phyloP scores from a whole-genome alignment of 2,888 invertebrate species.

The Leptarthrus brevirostris region DNA sequence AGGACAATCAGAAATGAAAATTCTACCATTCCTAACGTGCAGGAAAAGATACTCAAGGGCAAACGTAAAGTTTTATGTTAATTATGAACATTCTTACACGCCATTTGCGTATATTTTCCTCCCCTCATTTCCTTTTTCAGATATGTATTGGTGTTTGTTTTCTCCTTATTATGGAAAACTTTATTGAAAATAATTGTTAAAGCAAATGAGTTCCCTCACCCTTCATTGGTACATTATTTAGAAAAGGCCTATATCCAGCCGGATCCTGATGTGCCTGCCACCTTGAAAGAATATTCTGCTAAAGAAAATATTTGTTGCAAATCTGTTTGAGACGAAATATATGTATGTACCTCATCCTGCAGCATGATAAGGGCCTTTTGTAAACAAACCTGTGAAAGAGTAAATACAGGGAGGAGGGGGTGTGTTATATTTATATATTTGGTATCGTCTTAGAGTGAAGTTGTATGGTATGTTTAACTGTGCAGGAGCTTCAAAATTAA shows the following conservation, averaged over 20 bases:
- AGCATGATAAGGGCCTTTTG: too few species aligned
- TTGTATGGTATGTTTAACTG: too few species aligned
- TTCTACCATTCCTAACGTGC: background rate
- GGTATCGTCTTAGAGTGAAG: too few species aligned
- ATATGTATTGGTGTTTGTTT: slow-evolving; percentile 36
- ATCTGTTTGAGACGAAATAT: background rate
- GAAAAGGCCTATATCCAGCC: background rate
- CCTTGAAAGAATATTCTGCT: background rate
- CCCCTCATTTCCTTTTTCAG: slow-evolving; percentile 18
- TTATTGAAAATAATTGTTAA: slow-evolving; percentile 48
- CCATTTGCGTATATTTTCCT: slow-evolving; percentile 45
- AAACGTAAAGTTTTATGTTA: slow-evolving; percentile 49
- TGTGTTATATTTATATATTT: too few species aligned
- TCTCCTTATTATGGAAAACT: slow-evolving; percentile 43
- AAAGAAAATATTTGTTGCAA: background rate
- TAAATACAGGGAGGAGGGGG: too few species aligned
- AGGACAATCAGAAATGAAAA: slow-evolving; percentile 35
- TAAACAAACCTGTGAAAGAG: too few species aligned
- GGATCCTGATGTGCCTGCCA: background rate
- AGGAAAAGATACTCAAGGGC: slow-evolving; percentile 11
- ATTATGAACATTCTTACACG: slow-evolving; percentile 48
- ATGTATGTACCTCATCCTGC: too few species aligned
- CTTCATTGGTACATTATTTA: background rate
- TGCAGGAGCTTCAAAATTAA: too few species aligned
- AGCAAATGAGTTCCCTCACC: slow-evolving; percentile 14